Conservation (phyloP, 2,797 vertebrate species). For the Margarornis squamiger region DNA sequence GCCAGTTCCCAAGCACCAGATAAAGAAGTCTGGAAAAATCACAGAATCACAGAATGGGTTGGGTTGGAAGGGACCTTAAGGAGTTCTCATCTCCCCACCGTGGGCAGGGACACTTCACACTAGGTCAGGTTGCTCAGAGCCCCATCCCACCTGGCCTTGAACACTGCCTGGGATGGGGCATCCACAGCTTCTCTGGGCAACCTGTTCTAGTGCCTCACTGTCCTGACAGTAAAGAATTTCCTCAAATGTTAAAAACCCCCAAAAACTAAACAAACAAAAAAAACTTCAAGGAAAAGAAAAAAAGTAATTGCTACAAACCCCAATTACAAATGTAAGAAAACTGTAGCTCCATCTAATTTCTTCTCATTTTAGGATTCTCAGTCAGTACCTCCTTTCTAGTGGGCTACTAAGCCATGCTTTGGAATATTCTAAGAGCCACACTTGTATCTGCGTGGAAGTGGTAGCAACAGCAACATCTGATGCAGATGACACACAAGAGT, state of each 20-base stretch:
- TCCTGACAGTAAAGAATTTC: not conserved
- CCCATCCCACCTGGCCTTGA: not conserved
- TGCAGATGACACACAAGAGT: not conserved
- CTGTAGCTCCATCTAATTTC: not conserved
- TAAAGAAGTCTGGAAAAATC: not conserved
- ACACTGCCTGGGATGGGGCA: not conserved
- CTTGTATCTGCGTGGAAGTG: not conserved
- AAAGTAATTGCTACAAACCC: not conserved
- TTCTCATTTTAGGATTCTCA: not conserved
- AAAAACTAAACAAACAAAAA: not conserved
- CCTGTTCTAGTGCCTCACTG: not conserved
- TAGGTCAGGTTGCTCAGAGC: not conserved
- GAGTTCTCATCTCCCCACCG: not conserved
- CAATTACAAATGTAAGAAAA: not conserved
- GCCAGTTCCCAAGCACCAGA: not conserved
- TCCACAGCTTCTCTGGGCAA: not conserved
- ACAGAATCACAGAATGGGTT: not conserved
- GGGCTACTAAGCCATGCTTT: not conserved
- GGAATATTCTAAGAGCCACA: not conserved
- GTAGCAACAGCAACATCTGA: not conserved
- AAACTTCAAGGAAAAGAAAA: not conserved
- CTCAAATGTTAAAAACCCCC: not conserved
- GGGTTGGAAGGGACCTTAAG: not conserved
- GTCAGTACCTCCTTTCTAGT: not conserved
- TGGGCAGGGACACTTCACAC: not conserved